phyloP scores from a whole-genome alignment of 2,888 invertebrate genomes.

The Aethes cnicana region DNA sequence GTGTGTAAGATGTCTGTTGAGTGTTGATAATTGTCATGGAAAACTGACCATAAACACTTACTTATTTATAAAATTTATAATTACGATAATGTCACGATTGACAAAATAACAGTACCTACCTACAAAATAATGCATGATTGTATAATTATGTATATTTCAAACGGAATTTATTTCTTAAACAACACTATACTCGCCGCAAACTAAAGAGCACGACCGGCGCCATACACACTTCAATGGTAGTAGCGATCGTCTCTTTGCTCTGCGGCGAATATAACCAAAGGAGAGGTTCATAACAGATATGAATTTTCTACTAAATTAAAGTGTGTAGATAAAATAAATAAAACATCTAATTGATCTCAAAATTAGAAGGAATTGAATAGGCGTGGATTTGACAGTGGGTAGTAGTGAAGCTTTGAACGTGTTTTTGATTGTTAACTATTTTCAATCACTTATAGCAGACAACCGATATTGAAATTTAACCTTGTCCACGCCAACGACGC shows the following conservation, averaged over 20 bases:
- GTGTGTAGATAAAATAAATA: constrained; percentile 33
- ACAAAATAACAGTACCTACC: constrained; percentile 8
- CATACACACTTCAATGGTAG: too few species aligned
- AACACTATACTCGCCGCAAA: too few species aligned
- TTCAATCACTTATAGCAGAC: too few species aligned
- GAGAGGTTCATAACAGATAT: constrained; percentile 32
- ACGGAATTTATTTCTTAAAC: too few species aligned
- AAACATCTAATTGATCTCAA: constrained; percentile 40
- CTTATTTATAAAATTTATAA: too few species aligned
- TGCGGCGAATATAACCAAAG: too few species aligned
- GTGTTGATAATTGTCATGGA: neutral
- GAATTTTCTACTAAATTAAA: constrained; percentile 31
- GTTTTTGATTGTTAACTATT: too few species aligned
- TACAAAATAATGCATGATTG: neutral
- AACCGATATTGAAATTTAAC: too few species aligned
- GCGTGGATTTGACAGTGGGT: constrained; percentile 2
- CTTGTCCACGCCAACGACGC: too few species aligned
- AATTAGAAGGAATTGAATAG: constrained; percentile 41
- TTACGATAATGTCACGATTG: constrained; percentile 8
- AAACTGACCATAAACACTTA: constrained; percentile 19
- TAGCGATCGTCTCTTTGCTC: too few species aligned
- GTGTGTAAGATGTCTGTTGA: neutral
- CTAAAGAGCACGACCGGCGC: too few species aligned
- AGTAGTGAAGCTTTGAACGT: neutral
- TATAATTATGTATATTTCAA: too few species aligned